Evolutionary conservation across 2,888 invertebrate species (phyloP).

Genomic region (Stictocephala bisonia): DNA sequence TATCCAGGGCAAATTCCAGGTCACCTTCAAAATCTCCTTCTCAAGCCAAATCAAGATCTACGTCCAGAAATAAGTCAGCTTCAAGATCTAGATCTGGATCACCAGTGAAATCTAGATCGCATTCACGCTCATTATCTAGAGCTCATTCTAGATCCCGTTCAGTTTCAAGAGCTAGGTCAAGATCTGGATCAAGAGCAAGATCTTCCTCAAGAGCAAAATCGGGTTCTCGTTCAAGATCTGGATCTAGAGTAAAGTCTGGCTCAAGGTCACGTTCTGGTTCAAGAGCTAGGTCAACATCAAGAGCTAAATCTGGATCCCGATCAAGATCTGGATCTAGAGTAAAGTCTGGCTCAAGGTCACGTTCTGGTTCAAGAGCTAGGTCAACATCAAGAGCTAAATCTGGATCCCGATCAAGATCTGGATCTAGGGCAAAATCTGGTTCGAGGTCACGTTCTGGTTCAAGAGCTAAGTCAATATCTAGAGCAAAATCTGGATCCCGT

Average conservation of each 20-base stretch:
- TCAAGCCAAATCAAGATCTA: no score
- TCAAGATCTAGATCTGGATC: constrained; percentile 53
- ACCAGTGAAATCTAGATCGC: constrained; percentile 48
- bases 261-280: constrained; percentile 54
- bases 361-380: constrained; percentile 56
- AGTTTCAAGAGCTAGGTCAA: constrained; percentile 58
- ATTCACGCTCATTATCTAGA: no score
- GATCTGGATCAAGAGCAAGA: constrained; percentile 56
- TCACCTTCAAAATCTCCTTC: no score
- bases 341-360: constrained; percentile 61
- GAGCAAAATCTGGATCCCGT: constrained; percentile 59
- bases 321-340: constrained; percentile 63
- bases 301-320: constrained; percentile 55
- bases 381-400: constrained; percentile 60
- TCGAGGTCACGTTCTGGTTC: constrained; percentile 52
- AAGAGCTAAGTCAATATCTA: constrained; percentile 51
- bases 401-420: constrained; percentile 60
- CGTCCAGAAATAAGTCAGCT: no score
- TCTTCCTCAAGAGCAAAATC: constrained; percentile 55
- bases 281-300: constrained; percentile 58
- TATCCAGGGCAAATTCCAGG: no score
- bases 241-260: constrained; percentile 56
- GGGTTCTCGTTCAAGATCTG: constrained; percentile 49
- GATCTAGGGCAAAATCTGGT: constrained; percentile 55
- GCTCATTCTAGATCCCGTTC: constrained; percentile 35